Percentiles rank a stretch among this genome's conserved stretches.
Conservation (phyloP, 2,113 vertebrate species). For the Porphyrio hochstetteri region DNA sequence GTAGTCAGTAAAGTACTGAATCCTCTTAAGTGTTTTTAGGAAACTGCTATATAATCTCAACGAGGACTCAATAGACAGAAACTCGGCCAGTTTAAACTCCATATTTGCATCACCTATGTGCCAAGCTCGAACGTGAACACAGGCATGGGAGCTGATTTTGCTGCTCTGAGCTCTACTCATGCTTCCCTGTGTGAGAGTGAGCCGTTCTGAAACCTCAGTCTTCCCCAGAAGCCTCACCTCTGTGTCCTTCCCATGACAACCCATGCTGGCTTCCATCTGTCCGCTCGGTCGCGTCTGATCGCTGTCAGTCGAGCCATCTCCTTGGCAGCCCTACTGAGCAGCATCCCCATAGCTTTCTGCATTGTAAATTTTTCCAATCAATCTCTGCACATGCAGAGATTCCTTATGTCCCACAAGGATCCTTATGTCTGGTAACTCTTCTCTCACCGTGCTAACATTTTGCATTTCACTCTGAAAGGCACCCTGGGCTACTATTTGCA, state of each 20-base stretch:
- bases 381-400: background rate
- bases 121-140: background rate
- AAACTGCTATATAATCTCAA: background rate
- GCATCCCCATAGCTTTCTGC: background rate
- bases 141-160: background rate
- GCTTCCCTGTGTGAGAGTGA: background rate
- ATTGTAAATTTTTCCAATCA: background rate
- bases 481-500: background rate
- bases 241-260: background rate
- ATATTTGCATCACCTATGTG: background rate
- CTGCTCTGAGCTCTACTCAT: background rate
- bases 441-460: background rate
- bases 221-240: background rate
- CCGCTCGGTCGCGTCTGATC: fast-evolving
- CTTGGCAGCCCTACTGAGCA: background rate
- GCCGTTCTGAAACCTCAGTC: background rate
- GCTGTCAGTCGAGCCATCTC: background rate
- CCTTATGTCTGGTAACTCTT: background rate
- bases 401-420: background rate
- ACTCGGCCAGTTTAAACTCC: background rate
- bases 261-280: background rate
- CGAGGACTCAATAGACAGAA: background rate
- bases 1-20: background rate
- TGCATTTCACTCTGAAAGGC: background rate
- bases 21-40: background rate